These are phyloP conservation scores for Mesitornis unicolor DNA, from an alignment of 2,113 vertebrate genomes.

Conservation along the genomic window DNA sequence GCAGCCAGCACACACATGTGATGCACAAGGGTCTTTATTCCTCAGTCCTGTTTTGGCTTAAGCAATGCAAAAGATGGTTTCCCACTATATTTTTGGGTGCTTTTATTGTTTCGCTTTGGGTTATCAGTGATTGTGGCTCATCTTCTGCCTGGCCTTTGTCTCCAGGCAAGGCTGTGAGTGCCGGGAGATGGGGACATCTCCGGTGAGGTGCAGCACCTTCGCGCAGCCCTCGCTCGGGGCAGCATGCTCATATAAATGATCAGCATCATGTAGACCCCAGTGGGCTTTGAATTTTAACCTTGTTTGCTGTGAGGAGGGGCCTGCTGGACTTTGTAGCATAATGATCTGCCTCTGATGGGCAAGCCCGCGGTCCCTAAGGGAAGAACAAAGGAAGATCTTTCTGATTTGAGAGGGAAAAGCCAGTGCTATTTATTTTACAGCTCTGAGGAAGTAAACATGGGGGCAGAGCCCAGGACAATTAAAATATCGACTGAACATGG, in stretches of 20 bases:
- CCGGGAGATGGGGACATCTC: not conserved
- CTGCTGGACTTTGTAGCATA: not conserved
- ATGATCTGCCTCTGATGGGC: not conserved
- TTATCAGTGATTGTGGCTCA: fast-evolving
- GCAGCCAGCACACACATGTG: fast-evolving
- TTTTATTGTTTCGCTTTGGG: not conserved
- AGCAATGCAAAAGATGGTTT: not conserved
- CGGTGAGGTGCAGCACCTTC: not conserved
- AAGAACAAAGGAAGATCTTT: constrained; percentile 30
- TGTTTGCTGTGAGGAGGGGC: not conserved
- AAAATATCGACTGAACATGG: not conserved
- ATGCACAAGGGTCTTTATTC: not conserved
- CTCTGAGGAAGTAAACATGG: not conserved
- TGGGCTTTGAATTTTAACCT: not conserved
- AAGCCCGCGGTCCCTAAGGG: not conserved
- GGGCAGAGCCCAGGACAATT: not conserved
- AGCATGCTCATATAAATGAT: not conserved
- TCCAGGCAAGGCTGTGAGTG: not conserved
- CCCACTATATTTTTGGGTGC: not conserved
- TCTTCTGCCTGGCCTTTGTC: not conserved
- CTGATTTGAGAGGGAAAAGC: not conserved
- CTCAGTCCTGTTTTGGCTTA: not conserved
- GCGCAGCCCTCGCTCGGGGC: not conserved
- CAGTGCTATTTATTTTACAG: not conserved
- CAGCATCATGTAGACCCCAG: not conserved